Conservation (phyloP, 2,888 invertebrate species). For the Eupithecia centaureata region DNA sequence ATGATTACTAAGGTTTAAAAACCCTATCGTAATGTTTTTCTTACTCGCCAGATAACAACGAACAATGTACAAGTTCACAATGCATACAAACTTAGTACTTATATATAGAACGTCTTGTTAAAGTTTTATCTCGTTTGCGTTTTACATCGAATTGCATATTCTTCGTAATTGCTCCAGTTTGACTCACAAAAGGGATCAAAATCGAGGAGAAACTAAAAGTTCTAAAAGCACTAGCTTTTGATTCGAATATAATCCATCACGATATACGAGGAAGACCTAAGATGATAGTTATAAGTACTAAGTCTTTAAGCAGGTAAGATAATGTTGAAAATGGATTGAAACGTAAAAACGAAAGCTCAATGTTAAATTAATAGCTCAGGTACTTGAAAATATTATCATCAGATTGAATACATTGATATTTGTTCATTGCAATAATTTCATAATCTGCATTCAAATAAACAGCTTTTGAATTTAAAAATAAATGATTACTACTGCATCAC, state of each 20-base stretch:
- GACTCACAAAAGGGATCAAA: constrained; percentile 3
- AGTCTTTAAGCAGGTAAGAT: too few relatives aligned
- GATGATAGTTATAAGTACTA: not conserved
- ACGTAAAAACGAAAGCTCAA: too few relatives aligned
- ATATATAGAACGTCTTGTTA: not conserved
- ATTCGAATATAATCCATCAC: not conserved
- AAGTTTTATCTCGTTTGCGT: constrained; percentile 10
- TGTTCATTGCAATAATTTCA: too few relatives aligned
- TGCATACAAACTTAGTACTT: not conserved
- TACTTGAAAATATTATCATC: too few relatives aligned
- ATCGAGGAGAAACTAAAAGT: not conserved
- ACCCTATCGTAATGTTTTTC: not conserved
- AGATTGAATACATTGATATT: too few relatives aligned
- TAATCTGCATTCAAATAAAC: too few relatives aligned
- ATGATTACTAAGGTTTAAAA: too few relatives aligned
- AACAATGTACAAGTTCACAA: not conserved
- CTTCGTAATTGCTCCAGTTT: constrained; percentile 1
- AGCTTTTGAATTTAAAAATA: too few relatives aligned
- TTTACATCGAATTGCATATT: constrained; percentile 12
- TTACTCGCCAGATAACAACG: not conserved
- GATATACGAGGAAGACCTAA: not conserved
- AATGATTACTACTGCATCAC: not conserved
- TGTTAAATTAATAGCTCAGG: too few relatives aligned
- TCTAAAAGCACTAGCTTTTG: not conserved
- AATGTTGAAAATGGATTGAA: too few relatives aligned